phyloP scores from a whole-genome alignment of 2,797 vertebrate genomes.

The Sebastolobus altivelis region DNA sequence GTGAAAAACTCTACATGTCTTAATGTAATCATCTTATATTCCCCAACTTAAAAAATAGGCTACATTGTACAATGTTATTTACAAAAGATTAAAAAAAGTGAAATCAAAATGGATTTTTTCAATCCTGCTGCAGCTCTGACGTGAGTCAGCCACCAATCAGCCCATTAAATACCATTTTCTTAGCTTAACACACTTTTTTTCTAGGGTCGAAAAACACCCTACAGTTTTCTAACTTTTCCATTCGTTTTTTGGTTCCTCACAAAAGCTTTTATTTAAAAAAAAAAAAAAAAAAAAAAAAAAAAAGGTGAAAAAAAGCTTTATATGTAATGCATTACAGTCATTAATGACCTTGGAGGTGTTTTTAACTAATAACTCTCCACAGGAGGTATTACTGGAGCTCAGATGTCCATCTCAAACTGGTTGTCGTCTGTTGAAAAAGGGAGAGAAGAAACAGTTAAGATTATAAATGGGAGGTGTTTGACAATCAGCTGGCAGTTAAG shows the following conservation, averaged over 20 bases:
- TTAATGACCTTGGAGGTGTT: slow-evolving; percentile 71
- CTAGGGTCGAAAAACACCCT: slow-evolving; percentile 68
- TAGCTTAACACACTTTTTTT: slow-evolving; percentile 30
- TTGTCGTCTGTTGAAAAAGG: slow-evolving; percentile 79
- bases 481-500: slow-evolving; percentile 17
- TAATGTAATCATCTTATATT: slow-evolving; percentile 65
- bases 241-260: slow-evolving; percentile 65
- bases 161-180: slow-evolving; percentile 39
- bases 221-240: slow-evolving; percentile 22
- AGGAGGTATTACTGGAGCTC: slow-evolving; percentile 82
- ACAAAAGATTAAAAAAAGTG: slow-evolving; percentile 80
- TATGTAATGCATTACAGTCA: slow-evolving; percentile 71
- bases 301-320: slow-evolving; percentile 55
- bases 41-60: slow-evolving; percentile 76
- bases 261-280: slow-evolving; percentile 56
- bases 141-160: slow-evolving; percentile 64
- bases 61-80: slow-evolving; percentile 82
- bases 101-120: slow-evolving; percentile 69
- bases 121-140: slow-evolving; percentile 59
- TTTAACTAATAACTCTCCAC: slow-evolving; percentile 78
- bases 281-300: slow-evolving; percentile 21
- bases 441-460: not conserved
- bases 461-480: not conserved
- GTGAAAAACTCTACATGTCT: slow-evolving; percentile 62
- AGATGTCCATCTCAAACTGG: slow-evolving; percentile 91